phyloP scores from a whole-genome alignment of 1,140 invertebrate species.

The Trialeurodes vaporariorum region DNA sequence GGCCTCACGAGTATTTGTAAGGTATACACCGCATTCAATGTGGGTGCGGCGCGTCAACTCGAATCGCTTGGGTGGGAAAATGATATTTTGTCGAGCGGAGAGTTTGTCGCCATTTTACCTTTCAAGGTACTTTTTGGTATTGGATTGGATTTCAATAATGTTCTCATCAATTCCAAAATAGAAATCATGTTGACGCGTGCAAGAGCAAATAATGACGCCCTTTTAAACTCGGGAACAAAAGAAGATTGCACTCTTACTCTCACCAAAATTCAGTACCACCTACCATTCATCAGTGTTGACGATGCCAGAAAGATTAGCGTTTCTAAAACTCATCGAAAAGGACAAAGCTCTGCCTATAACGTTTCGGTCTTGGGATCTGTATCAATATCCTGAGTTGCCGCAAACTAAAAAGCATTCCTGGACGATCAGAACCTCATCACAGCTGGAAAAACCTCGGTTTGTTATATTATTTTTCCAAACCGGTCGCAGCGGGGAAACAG shows the following conservation, averaged over 20 bases:
- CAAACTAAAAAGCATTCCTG: conserved; percentile 22
- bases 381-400: conserved; percentile 30
- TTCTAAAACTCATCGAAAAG: too few relatives aligned
- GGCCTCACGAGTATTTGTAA: conserved; percentile 35
- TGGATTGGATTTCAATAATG: conserved; percentile 37
- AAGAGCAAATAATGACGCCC: conserved; percentile 25
- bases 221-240: not conserved
- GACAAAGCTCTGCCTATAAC: too few relatives aligned
- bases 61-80: conserved; percentile 28
- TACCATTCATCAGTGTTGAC: conserved; percentile 22
- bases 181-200: conserved; percentile 34
- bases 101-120: conserved; percentile 33
- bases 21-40: conserved; percentile 25
- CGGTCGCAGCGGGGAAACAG: too few relatives aligned
- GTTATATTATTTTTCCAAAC: conserved; percentile 22
- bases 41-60: conserved; percentile 19
- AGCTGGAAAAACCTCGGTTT: conserved; percentile 26
- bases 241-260: conserved; percentile 13
- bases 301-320: conserved; percentile 20
- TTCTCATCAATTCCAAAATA: conserved; percentile 36
- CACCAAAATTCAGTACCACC: conserved; percentile 25
- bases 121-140: conserved; percentile 35
- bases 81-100: not conserved
- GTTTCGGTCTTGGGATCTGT: conserved; percentile 31
- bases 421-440: conserved; percentile 25